phyloP scores from a whole-genome alignment of 2,797 vertebrate genomes.

The Lagocephalus sceleratus region DNA sequence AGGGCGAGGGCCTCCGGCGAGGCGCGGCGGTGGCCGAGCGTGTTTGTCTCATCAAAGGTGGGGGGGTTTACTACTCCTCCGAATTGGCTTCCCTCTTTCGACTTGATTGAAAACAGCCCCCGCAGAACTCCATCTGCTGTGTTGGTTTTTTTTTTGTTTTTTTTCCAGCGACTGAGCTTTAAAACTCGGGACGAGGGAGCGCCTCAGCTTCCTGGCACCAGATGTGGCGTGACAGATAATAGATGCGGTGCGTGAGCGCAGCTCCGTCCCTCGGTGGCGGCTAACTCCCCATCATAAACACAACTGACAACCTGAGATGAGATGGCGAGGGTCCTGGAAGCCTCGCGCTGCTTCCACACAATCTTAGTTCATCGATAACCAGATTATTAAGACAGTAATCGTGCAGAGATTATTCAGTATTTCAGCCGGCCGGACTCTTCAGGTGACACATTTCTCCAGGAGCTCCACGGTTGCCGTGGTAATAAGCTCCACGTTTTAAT shows the following conservation, averaged over 20 bases:
- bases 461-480: constrained; percentile 47
- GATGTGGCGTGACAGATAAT: constrained; percentile 77
- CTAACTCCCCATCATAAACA: constrained; percentile 61
- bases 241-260: constrained; percentile 56
- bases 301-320: constrained; percentile 65
- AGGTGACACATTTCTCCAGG: constrained; percentile 38
- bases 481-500: constrained; percentile 50
- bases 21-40: constrained; percentile 13
- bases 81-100: constrained; percentile 44
- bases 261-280: constrained; percentile 42
- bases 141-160: constrained; percentile 6
- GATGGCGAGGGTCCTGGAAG: too few relatives aligned
- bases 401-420: constrained; percentile 7
- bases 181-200: constrained; percentile 58
- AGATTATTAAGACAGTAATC: constrained; percentile 9
- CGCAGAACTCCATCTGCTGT: constrained; percentile 62
- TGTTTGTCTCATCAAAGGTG: constrained; percentile 21
- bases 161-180: constrained; percentile 54
- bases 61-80: constrained; percentile 41
- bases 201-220: constrained; percentile 61
- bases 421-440: constrained; percentile 12
- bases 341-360: too few relatives aligned
- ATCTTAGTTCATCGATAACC: constrained; percentile 1
- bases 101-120: constrained; percentile 52
- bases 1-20: constrained; percentile 18